Conservation (phyloP, 2,797 vertebrate species). For the Danio jaintianensis region DNA sequence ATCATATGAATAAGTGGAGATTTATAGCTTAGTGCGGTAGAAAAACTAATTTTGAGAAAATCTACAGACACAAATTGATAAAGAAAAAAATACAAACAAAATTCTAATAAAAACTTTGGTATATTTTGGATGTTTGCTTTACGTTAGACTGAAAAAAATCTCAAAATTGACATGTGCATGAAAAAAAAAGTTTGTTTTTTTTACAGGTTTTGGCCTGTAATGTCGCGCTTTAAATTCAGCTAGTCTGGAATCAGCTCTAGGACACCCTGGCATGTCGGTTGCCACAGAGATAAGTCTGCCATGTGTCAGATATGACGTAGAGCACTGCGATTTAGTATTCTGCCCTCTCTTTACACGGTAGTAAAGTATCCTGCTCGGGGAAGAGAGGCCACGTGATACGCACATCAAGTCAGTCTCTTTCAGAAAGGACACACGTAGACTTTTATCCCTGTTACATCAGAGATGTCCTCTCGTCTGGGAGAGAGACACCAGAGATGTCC, state of each 20-base stretch:
- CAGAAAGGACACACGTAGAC: slow-evolving; percentile 49
- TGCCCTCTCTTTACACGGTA: slow-evolving; percentile 44
- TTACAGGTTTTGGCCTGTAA: no score
- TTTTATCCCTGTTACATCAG: slow-evolving; percentile 65
- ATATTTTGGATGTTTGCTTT: no score
- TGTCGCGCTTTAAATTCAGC: slow-evolving; percentile 55
- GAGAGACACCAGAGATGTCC: slow-evolving; percentile 54
- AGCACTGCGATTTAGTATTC: slow-evolving; percentile 64
- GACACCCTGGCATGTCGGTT: slow-evolving; percentile 63
- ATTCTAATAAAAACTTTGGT: no score
- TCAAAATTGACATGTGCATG: no score
- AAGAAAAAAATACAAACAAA: no score
- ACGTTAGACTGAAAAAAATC: no score
- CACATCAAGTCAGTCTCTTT: slow-evolving; percentile 46
- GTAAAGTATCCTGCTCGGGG: slow-evolving; percentile 29
- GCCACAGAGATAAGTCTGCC: slow-evolving; percentile 73
- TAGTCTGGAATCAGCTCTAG: slow-evolving; percentile 60
- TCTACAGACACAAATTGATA: no score
- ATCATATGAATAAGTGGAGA: no score
- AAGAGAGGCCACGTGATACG: slow-evolving; percentile 31
- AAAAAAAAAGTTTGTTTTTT: no score
- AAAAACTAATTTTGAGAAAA: no score
- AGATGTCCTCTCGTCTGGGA: slow-evolving; percentile 62
- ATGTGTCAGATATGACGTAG: slow-evolving; percentile 69
- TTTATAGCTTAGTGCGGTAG: no score